Evolutionary conservation across 2,888 invertebrate species (phyloP), one percentile per base, ranked within the genome.

Genomic region (Folsomia manolachei): DNA sequence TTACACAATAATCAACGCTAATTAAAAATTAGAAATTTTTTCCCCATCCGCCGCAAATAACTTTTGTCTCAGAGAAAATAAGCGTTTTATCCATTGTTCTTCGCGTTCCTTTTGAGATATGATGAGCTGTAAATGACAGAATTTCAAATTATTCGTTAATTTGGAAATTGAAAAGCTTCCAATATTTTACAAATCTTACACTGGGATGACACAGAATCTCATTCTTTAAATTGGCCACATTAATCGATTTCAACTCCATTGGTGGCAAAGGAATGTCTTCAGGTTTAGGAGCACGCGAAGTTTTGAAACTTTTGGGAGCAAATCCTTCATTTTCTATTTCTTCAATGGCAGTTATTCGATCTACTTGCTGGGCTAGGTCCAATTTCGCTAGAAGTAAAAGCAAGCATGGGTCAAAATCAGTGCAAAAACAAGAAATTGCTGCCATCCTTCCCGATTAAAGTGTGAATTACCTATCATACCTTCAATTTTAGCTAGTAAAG

Each of bases 181-280:
- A 14, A 51, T 11, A 14, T 51, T 14, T 51, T 11, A 60, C 7
- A 19, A 11, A 60, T 60, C 78, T 77, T 75, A 80, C 79, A 25
- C 71, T 78, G 24, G 79, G 79, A 63, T 80, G 79, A 61, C 78
- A 78, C 23, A 80, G 39, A 23, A 80, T 77, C 73, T 79, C 79
- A 62, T 79, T 80, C 53, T 77, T 76, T 1, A 80, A 56, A 64
- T 75, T 79, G 7, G 74, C 26, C 7, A 80, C 61, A 64, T 75
- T 77, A 25, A 80, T 76, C 2, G 80, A 78, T 51, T 79, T 80
- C 24, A 80, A 66, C 69, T 80, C 80, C 19, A 80, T 52, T 2
- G 74, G 71, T 18, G 80, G 80, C 53, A 80, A 62, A 14, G 80
- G 80, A 67, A 81, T 81, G 27, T 79, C 79, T 27, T 79, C 79